phyloP scores from a whole-genome alignment of 2,113 vertebrate genomes.

The Paramormyrops kingsleyae region DNA sequence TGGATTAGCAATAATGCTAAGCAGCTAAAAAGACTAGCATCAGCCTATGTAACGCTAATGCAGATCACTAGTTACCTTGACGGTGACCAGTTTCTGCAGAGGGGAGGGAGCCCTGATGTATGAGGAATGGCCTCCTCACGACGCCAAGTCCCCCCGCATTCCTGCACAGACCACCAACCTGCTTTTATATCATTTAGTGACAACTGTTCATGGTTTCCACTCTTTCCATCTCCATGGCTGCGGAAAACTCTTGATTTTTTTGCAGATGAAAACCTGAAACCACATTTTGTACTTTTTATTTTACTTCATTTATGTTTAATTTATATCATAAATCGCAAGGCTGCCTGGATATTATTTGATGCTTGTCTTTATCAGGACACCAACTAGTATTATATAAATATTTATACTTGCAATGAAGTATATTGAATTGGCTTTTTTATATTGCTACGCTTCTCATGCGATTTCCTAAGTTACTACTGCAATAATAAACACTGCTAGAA shows the following conservation, averaged over 20 bases:
- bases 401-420: background rate
- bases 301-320: background rate
- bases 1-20: background rate
- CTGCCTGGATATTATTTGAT: background rate
- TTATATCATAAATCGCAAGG: background rate
- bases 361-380: background rate
- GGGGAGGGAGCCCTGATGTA: no score
- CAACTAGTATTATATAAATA: background rate
- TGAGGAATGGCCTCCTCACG: background rate
- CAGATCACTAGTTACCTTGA: slow-evolving; percentile 45
- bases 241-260: background rate
- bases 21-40: background rate
- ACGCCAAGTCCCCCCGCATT: background rate
- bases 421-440: background rate
- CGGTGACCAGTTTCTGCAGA: background rate
- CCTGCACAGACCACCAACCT: background rate
- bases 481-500: background rate
- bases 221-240: background rate
- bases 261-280: background rate
- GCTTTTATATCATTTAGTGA: background rate
- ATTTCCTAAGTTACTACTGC: background rate
- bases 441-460: background rate
- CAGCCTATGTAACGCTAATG: slow-evolving; percentile 27
- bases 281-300: background rate
- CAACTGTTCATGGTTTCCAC: slow-evolving; percentile 10